Evolutionary conservation across 1,140 invertebrate genomes (phyloP), one percentile per base, ranked within the genome.

Genomic region (Luehdorfia chinensis): DNA sequence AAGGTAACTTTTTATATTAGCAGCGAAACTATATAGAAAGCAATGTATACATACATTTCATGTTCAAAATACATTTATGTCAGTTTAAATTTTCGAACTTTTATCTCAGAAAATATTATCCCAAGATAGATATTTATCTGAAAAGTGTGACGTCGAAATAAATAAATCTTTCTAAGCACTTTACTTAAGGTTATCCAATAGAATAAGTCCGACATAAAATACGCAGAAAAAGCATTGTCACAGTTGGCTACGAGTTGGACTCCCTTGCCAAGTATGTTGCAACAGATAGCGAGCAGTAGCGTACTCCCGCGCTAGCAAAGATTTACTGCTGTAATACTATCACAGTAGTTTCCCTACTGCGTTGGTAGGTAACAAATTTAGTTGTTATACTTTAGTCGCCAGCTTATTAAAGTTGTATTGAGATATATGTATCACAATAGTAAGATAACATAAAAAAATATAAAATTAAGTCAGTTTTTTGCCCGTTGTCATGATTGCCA

Each of bases 191-290:
- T 60, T 57, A 62, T 59, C 56, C 59, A 61, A 70, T 69, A 63
- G 60, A 62, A 74, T 68, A 71, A 56, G 45, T 58, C 41, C 15
- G 25, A 48, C 45, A 58, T 55, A 48, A 49, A 39, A 57, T 52
- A 63, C 49, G 52, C 37, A 61, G 46, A 56, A 49, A 37, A 57
- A 58, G 60, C 67, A 70, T 69, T 76, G 72, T 78, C 70, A 75
- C 74, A 78, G 72, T 76, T 78, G 74, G 75, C 66, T 71, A 55
- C 23, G 43, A 59, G 57, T 60, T 55, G 52, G 41, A 45, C 54
- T 47, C 46, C 39, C 54, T 76, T 78, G 78, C 78, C 78, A 83
- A 83, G 79, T 79, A 73, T 73, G 74, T 79, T 73, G 68, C 69
- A 63, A 65, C 59, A 65, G 70, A 76, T 72, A 71, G 65, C 62